Conservation (phyloP, 2,113 vertebrate species). For the Petrocephalus microphthalmus region DNA sequence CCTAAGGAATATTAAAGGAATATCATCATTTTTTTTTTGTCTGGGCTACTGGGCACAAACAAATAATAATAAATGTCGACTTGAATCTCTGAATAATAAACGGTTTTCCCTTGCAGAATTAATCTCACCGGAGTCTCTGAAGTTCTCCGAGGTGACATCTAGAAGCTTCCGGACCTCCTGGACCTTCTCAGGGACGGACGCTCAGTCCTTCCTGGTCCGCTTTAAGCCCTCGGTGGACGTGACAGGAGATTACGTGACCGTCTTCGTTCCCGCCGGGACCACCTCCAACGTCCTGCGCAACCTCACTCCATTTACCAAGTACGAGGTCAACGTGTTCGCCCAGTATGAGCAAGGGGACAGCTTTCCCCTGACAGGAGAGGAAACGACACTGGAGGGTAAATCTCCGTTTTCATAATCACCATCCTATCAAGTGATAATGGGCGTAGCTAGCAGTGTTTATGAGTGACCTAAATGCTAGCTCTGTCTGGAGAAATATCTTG, state of each 20-base stretch:
- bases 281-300: conserved; percentile 69
- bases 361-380: conserved; percentile 73
- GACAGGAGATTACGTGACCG: conserved; percentile 69
- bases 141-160: conserved; percentile 85
- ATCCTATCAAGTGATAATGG: not conserved
- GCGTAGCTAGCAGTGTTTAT: not conserved
- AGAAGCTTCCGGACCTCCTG: conserved; percentile 84
- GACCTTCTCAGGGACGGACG: conserved; percentile 64
- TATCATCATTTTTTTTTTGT: not conserved
- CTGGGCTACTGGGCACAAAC: not conserved
- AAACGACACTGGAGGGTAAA: conserved; percentile 87
- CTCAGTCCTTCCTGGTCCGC: conserved; percentile 78
- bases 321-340: conserved; percentile 80
- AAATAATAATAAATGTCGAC: not conserved
- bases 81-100: not conserved
- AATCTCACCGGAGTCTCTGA: conserved; percentile 70
- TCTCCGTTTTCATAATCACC: not conserved
- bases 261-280: conserved; percentile 71
- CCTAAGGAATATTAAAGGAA: not conserved
- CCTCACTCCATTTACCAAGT: conserved; percentile 79
- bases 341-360: conserved; percentile 90
- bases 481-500: not conserved
- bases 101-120: conserved; percentile 61
- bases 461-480: not conserved
- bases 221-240: conserved; percentile 71